Conservation (phyloP, 2,113 vertebrate species). For the Phalacrocorax pelagicus region DNA sequence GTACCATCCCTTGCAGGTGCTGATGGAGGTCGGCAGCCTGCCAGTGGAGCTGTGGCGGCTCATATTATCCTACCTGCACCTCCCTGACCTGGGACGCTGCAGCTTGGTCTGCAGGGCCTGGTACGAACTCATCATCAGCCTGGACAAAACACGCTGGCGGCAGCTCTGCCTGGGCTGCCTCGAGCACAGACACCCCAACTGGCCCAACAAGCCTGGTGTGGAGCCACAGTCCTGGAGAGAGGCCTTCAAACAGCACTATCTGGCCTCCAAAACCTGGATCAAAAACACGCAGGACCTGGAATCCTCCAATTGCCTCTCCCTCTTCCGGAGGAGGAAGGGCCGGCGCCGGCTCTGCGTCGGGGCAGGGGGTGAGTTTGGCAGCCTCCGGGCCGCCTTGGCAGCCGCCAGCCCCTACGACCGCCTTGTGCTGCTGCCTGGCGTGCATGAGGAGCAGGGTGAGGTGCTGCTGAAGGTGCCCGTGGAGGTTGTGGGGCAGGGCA, state of each 20-base stretch:
- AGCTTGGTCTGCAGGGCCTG: constrained; percentile 87
- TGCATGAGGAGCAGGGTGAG: constrained; percentile 86
- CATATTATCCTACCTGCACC: constrained; percentile 83
- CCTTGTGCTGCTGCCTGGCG: constrained; percentile 81
- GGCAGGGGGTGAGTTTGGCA: constrained; percentile 77
- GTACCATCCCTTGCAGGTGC: constrained; percentile 15
- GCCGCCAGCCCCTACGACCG: constrained; percentile 79
- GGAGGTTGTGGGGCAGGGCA: constrained; percentile 83
- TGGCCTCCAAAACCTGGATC: constrained; percentile 85
- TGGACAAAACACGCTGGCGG: constrained; percentile 91
- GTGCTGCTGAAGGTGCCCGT: constrained; percentile 85
- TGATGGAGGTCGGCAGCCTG: constrained; percentile 80
- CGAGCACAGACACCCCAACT: constrained; percentile 86
- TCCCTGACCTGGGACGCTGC: constrained; percentile 87
- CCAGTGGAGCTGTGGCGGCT: constrained; percentile 86
- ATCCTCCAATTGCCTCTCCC: constrained; percentile 81
- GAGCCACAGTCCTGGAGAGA: constrained; percentile 86
- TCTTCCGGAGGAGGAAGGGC: constrained; percentile 82
- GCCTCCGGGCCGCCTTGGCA: constrained; percentile 79
- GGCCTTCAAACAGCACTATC: constrained; percentile 82
- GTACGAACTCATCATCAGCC: constrained; percentile 84
- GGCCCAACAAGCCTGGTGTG: constrained; percentile 81
- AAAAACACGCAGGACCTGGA: constrained; percentile 80
- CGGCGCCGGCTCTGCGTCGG: constrained; percentile 78
- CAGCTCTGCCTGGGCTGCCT: constrained; percentile 84